Percentiles rank a stretch among this genome's conserved stretches.
phyloP scores from a whole-genome alignment of 1,140 invertebrate genomes.

The Bradynema listronoti region DNA sequence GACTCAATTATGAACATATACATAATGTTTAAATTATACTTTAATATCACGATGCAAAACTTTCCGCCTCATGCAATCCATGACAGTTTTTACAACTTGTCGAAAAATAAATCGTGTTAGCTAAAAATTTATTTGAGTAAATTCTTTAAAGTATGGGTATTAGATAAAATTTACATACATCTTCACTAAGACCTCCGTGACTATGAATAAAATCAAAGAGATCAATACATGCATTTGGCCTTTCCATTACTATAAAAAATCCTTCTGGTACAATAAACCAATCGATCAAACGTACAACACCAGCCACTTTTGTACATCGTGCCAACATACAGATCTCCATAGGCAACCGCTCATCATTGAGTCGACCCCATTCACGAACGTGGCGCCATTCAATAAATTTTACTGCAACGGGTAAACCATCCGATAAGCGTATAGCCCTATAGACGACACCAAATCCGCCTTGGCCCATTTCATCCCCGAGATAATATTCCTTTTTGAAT shows the following conservation, averaged over 20 bases:
- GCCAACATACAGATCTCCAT: conserved; percentile 60
- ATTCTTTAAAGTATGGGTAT: conserved; percentile 11
- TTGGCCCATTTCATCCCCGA: conserved; percentile 39
- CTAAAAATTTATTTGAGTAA: conserved; percentile 30
- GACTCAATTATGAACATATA: conserved; percentile 9
- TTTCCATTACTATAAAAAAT: conserved; percentile 61
- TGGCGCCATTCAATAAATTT: conserved; percentile 59
- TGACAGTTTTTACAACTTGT: conserved; percentile 59
- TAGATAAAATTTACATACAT: conserved; percentile 33
- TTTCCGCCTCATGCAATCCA: conserved; percentile 27
- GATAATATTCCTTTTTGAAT: conserved; percentile 37
- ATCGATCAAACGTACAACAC: conserved; percentile 60
- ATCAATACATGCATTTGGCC: conserved; percentile 59
- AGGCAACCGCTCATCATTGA: conserved; percentile 53
- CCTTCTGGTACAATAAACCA: conserved; percentile 58
- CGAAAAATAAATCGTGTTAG: conserved; percentile 59
- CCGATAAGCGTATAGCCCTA: conserved; percentile 56
- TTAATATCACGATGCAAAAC: conserved; percentile 60
- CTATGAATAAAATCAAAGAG: conserved; percentile 62
- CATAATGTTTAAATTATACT: conserved; percentile 20
- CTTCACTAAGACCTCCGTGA: conserved; percentile 53
- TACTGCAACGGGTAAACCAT: conserved; percentile 59
- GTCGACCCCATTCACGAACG: conserved; percentile 60
- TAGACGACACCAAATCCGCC: conserved; percentile 62
- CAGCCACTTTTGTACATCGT: conserved; percentile 57